Evolutionary conservation across 2,797 vertebrate species (phyloP), one percentile per base, ranked within the genome.

Genomic region (Harpagifer antarcticus): DNA sequence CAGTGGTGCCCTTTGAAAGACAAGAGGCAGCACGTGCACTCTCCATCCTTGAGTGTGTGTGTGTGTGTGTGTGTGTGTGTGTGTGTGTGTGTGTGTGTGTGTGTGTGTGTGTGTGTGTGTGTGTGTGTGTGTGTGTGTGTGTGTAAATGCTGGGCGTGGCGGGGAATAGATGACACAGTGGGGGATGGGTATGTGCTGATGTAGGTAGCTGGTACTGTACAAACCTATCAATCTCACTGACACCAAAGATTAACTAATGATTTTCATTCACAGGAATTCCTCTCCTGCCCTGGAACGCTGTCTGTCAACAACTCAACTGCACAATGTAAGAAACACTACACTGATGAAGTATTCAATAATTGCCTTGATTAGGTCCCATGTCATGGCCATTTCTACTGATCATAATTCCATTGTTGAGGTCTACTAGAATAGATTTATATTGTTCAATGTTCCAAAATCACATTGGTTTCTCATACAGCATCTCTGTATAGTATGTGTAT

Each of bases 221-320:
- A 59, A 63, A 78, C 47, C 15, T 60, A 7, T 7, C 20, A 55
- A 0, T 4, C 2, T 42, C 11, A 19, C 10, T 57, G 12, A 53
- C 48, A 44, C 13, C 9, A 37, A 58, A 48, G 57, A 50, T 59
- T 3, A 66, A 62, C 62, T 33, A 9, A 14, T 69, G 47, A 2
- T 37, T 85, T 12, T 82, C 61, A 49, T 90, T 82, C 65, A 48
- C 88, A 91, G 86, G 79, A 60, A 64, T 74, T 63, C 52, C 16
- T 61, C 55, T 63, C 57, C 60, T 71, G 61, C 40, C 68, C 72
- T 37, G 75, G 65, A 78, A 69, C 47, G 54, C 70, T 53, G 53
- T 74, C 73, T 56, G 58, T 74, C 60, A 83, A 78, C 68, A 68
- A 80, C 68, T 78, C 82, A 80, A 57, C 74, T 33, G 60, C 67